These are phyloP conservation scores for Ichneumoninae sp. DNA, from an alignment of 2,888 invertebrate genomes.

Conservation along the genomic window DNA sequence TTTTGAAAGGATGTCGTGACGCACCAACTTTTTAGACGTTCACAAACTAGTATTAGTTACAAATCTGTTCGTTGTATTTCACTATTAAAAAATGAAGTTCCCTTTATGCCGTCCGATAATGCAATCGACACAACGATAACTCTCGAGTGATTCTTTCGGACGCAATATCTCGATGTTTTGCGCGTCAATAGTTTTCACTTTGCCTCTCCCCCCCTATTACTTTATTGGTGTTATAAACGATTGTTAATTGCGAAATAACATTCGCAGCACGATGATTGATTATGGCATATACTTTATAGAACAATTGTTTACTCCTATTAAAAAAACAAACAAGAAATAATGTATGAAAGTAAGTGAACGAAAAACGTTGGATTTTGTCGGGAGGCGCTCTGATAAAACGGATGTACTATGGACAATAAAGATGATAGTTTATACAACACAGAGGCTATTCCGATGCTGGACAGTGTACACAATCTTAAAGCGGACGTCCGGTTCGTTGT, in stretches of 20 bases:
- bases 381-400: conserved; percentile 27
- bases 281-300: not conserved
- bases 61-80: not conserved
- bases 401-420: conserved; percentile 65
- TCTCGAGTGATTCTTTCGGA: not conserved
- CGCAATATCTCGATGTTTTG: not conserved
- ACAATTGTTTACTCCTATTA: conserved; percentile 1
- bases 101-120: conserved; percentile 41
- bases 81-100: not conserved
- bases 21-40: not conserved
- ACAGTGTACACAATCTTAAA: conserved; percentile 1
- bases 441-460: not conserved
- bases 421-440: conserved; percentile 59
- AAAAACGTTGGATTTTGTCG: conserved; percentile 6
- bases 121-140: conserved; percentile 18
- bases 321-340: not conserved
- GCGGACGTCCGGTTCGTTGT: not conserved
- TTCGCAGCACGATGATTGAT: not conserved
- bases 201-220: too few relatives aligned
- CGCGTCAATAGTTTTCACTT: not conserved
- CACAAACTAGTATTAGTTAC: not conserved
- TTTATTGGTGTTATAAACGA: conserved; percentile 2
- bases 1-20: not conserved
- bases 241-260: not conserved
- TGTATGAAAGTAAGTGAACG: conserved; percentile 5